Conservation (phyloP, 2,888 invertebrate species). For the Apamea monoglypha region DNA sequence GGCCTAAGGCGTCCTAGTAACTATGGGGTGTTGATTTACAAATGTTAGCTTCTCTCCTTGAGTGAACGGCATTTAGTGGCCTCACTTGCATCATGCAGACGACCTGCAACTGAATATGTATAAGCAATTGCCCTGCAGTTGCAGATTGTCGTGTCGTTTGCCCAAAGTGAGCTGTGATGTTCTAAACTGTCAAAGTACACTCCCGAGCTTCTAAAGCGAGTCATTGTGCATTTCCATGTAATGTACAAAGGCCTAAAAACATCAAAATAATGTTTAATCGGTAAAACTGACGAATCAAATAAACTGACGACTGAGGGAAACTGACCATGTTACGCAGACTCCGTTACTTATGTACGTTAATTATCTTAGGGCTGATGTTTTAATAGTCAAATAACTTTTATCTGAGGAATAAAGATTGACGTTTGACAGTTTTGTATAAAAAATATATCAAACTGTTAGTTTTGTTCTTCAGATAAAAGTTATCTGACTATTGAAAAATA, state of each 20-base stretch:
- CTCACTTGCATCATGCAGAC: background rate
- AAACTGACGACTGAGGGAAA: too few species aligned
- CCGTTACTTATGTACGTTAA: background rate
- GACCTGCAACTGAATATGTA: background rate
- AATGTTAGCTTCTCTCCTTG: background rate
- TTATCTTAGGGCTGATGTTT: background rate
- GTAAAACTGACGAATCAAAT: too few species aligned
- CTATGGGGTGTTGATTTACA: conserved; percentile 20
- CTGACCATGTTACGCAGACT: too few species aligned
- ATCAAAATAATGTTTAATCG: background rate
- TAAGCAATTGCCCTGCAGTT: background rate
- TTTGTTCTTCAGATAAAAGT: too few species aligned
- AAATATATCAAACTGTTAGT: too few species aligned
- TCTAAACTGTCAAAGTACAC: background rate
- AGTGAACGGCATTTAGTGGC: conserved; percentile 5
- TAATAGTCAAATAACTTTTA: too few species aligned
- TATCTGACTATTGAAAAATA: too few species aligned
- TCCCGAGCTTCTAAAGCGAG: background rate
- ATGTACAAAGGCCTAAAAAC: background rate
- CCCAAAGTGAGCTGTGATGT: background rate
- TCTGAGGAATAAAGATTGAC: too few species aligned
- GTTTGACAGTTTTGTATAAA: too few species aligned
- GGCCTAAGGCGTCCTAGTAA: background rate
- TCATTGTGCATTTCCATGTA: background rate
- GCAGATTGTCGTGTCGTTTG: background rate